Conservation (phyloP, 2,888 invertebrate species). For the Drosophila vallismaia region DNA sequence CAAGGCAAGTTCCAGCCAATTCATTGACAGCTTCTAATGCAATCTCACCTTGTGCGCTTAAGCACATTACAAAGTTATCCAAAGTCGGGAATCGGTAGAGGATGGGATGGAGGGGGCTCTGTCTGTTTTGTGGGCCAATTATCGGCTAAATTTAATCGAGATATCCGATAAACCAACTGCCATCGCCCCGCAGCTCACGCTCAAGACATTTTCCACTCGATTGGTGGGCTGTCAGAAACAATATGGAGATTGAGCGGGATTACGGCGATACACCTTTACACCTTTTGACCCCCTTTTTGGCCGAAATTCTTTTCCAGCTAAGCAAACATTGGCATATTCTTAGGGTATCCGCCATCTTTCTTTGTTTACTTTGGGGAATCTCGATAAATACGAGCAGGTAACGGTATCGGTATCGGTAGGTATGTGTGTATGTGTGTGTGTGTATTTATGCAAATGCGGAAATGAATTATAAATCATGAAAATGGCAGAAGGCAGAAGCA, state of each 20-base stretch:
- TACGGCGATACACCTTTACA: conserved; percentile 13
- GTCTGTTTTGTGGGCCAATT: conserved; percentile 38
- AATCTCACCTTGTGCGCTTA: conserved; percentile 41
- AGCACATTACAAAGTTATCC: conserved; percentile 50
- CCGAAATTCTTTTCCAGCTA: background rate
- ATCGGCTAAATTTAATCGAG: conserved; percentile 42
- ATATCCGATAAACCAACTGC: conserved; percentile 31
- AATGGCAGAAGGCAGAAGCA: background rate
- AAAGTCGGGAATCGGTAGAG: conserved; percentile 6
- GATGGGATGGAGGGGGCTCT: background rate
- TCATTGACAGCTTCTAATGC: conserved; percentile 46
- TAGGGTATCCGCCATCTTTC: background rate
- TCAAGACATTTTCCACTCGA: conserved; percentile 38
- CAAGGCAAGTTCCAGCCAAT: conserved; percentile 13
- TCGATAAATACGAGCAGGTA: conserved; percentile 25
- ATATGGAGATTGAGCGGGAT: conserved; percentile 37
- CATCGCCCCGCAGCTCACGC: conserved; percentile 21
- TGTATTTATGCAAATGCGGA: conserved; percentile 38
- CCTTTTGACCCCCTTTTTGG: background rate
- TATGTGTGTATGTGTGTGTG: background rate
- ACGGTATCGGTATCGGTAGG: background rate
- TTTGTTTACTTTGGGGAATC: conserved; percentile 30
- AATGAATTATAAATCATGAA: conserved; percentile 37
- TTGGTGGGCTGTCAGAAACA: conserved; percentile 42
- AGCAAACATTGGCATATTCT: conserved; percentile 25